A percentile compares a stretch with the other conserved stretches of the same genome.
Evolutionary conservation across 2,888 invertebrate genomes (phyloP).

Genomic region (Sphecodes monilicornis): DNA sequence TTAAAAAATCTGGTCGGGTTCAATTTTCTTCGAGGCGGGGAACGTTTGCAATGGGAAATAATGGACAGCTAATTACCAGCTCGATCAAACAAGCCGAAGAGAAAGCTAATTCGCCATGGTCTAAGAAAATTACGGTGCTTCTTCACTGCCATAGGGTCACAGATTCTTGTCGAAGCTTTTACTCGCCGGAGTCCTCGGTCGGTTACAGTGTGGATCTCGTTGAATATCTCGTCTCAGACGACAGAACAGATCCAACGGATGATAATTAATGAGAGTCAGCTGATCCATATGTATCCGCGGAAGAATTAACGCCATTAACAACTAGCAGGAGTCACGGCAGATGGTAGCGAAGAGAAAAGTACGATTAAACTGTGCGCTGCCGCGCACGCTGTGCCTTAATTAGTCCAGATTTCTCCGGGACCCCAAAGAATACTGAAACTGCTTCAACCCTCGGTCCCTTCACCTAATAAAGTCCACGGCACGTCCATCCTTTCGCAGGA

Average conservation of each 20-base stretch:
- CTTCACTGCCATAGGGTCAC: not conserved
- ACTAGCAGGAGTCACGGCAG: slow-evolving; percentile 38
- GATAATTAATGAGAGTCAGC: slow-evolving; percentile 63
- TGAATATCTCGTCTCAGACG: not conserved
- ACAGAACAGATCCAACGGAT: slow-evolving; percentile 28
- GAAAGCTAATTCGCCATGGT: not conserved
- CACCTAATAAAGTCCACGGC: slow-evolving; percentile 59
- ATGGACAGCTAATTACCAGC: not conserved
- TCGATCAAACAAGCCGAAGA: not conserved
- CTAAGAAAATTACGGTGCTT: not conserved
- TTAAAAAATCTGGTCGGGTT: too few species aligned
- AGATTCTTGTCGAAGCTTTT: not conserved
- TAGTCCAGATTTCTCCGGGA: slow-evolving; percentile 69
- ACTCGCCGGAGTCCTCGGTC: not conserved
- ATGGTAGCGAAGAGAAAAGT: slow-evolving; percentile 56
- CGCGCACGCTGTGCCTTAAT: slow-evolving; percentile 65
- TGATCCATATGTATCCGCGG: slow-evolving; percentile 60
- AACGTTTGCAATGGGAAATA: not conserved
- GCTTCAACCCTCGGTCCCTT: slow-evolving; percentile 25
- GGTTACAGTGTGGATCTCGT: not conserved
- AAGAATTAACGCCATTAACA: slow-evolving; percentile 69
- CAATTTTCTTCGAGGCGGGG: not conserved
- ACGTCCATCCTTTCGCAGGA: slow-evolving; percentile 40
- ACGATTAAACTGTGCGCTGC: slow-evolving; percentile 63
- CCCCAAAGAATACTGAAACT: slow-evolving; percentile 60